These are phyloP conservation scores for Gonioctena quinquepunctata DNA, from an alignment of 1,140 invertebrate species.

Conservation along the genomic window DNA sequence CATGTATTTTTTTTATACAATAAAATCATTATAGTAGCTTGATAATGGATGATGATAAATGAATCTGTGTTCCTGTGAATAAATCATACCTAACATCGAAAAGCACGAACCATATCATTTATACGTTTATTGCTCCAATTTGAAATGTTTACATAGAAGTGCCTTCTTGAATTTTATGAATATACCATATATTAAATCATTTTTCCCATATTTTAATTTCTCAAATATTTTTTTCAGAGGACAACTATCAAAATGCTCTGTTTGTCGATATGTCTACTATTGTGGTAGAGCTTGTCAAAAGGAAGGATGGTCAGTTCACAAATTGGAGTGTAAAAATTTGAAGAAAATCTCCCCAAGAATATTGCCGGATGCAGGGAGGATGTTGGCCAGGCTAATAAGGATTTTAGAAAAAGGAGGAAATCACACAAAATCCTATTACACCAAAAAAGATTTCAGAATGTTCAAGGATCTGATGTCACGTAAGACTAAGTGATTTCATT, in stretches of 20 bases:
- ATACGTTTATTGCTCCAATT: too few relatives aligned
- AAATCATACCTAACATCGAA: too few relatives aligned
- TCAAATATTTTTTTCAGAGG: slow-evolving; percentile 59
- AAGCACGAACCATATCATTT: too few relatives aligned
- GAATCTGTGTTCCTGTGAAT: too few relatives aligned
- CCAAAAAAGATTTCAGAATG: slow-evolving; percentile 68
- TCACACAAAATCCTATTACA: slow-evolving; percentile 68
- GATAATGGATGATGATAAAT: too few relatives aligned
- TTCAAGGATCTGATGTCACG: slow-evolving; percentile 87
- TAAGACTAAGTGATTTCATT: slow-evolving; percentile 57
- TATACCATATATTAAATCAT: too few relatives aligned
- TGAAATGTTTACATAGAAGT: too few relatives aligned
- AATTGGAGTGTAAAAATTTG: slow-evolving; percentile 74
- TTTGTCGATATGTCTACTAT: slow-evolving; percentile 80
- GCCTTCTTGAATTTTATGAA: too few relatives aligned
- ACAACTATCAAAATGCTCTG: slow-evolving; percentile 74
- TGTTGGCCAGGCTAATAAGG: slow-evolving; percentile 74
- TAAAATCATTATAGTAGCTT: too few relatives aligned
- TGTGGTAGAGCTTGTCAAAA: slow-evolving; percentile 76
- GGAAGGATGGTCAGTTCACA: slow-evolving; percentile 76
- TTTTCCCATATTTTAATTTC: too few relatives aligned
- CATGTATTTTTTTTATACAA: too few relatives aligned
- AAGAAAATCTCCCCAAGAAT: slow-evolving; percentile 67
- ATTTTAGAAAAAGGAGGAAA: slow-evolving; percentile 70
- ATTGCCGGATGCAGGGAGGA: slow-evolving; percentile 73